These are phyloP conservation scores for Aptenodytes patagonicus DNA, from an alignment of 2,113 vertebrate species.

Conservation along the genomic window DNA sequence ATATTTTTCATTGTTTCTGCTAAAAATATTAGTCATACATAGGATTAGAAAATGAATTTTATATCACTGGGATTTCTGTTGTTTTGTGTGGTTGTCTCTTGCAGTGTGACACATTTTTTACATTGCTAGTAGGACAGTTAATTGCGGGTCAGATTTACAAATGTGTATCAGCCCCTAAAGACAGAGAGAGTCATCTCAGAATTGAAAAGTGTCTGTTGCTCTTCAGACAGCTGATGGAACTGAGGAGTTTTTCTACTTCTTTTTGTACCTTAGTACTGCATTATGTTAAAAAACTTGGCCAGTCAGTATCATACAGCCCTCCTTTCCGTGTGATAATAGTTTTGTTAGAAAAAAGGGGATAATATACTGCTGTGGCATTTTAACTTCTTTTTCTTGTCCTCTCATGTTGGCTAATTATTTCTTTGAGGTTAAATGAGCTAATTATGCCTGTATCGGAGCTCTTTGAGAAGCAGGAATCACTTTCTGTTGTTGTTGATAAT, in stretches of 20 bases:
- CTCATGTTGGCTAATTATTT: conserved; percentile 40
- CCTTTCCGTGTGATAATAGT: not conserved
- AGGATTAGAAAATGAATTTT: not conserved
- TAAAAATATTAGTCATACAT: not conserved
- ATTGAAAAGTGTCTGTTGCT: not conserved
- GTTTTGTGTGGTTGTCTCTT: not conserved
- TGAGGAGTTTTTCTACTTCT: not conserved
- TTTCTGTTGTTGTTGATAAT: conserved; percentile 36
- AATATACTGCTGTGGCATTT: not conserved
- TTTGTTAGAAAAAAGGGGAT: not conserved
- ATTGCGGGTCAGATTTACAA: not conserved
- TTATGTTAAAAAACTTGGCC: not conserved
- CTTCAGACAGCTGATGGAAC: not conserved
- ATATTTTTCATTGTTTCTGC: not conserved
- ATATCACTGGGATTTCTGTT: not conserved
- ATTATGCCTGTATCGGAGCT: conserved; percentile 39
- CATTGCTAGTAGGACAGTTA: not conserved
- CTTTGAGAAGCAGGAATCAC: conserved; percentile 28
- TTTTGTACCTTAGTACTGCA: not conserved
- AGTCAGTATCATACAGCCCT: not conserved
- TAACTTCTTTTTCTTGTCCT: not conserved
- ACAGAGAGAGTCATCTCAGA: not conserved
- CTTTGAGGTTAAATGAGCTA: conserved; percentile 57
- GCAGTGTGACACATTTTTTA: not conserved
- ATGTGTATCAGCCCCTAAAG: not conserved